Evolutionary conservation across 1,140 invertebrate species (phyloP).

Genomic region (Matsumurasca onukii): DNA sequence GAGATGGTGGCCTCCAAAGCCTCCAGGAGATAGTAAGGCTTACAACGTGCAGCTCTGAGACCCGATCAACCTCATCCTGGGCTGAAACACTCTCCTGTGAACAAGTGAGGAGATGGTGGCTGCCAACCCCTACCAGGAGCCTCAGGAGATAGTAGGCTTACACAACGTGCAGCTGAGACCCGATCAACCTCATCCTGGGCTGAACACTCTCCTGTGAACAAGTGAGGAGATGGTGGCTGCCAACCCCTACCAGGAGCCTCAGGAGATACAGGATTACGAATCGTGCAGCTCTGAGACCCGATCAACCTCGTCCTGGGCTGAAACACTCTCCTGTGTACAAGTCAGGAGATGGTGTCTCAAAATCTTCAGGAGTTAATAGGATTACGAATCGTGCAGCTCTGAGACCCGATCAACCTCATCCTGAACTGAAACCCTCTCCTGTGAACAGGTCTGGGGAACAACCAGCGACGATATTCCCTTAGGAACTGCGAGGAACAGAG

Average conservation of each 20-base stretch:
- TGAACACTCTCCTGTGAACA: background rate
- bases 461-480: too few species aligned
- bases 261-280: background rate
- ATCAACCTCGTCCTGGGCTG: background rate
- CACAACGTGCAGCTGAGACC: constrained; percentile 8
- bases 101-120: background rate
- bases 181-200: background rate
- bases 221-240: constrained; percentile 31
- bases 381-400: background rate
- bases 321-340: background rate
- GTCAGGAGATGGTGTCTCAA: constrained; percentile 29
- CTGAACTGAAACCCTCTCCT: background rate
- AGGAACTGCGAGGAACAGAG: too few species aligned
- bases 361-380: background rate
- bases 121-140: constrained; percentile 1
- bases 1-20: background rate
- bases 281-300: background rate
- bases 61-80: background rate
- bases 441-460: constrained; percentile 28
- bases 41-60: constrained; percentile 6
- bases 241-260: background rate
- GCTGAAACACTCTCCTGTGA: too few species aligned
- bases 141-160: background rate
- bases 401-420: background rate
- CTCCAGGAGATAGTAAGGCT: background rate